These are phyloP conservation scores for Alligator mississippiensis DNA, from an alignment of 2,113 vertebrate genomes.

Conservation along the genomic window DNA sequence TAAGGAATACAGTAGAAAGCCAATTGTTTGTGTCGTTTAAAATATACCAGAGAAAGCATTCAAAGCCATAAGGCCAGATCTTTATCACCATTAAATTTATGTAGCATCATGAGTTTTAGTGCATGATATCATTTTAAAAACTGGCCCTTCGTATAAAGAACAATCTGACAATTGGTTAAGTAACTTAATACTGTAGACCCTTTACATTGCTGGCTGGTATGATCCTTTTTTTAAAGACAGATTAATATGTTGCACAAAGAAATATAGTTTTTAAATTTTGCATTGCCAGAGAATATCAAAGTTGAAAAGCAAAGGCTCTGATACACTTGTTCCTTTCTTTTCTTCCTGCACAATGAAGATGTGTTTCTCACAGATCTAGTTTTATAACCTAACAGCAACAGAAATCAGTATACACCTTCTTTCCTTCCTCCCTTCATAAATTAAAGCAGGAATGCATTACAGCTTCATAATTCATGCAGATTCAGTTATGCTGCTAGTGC, in stretches of 20 bases:
- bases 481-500: background rate
- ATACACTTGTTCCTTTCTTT: background rate
- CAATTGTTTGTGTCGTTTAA: background rate
- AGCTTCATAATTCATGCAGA: background rate
- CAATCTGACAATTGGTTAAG: background rate
- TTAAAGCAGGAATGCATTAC: background rate
- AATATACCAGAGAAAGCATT: background rate
- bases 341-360: background rate
- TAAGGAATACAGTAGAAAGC: too few species aligned
- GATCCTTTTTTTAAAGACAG: background rate
- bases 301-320: background rate
- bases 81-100: background rate
- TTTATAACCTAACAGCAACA: background rate
- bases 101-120: background rate
- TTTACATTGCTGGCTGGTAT: background rate
- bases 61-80: background rate
- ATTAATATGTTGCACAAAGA: background rate
- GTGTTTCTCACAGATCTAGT: background rate
- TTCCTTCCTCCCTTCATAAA: background rate
- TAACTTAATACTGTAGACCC: background rate
- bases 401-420: background rate
- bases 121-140: background rate
- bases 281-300: background rate
- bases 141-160: background rate
- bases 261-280: background rate